Percentiles rank a stretch among this genome's conserved stretches.
Evolutionary conservation across 1,140 invertebrate species (phyloP).

Genomic region (Helicorthomorpha holstii): DNA sequence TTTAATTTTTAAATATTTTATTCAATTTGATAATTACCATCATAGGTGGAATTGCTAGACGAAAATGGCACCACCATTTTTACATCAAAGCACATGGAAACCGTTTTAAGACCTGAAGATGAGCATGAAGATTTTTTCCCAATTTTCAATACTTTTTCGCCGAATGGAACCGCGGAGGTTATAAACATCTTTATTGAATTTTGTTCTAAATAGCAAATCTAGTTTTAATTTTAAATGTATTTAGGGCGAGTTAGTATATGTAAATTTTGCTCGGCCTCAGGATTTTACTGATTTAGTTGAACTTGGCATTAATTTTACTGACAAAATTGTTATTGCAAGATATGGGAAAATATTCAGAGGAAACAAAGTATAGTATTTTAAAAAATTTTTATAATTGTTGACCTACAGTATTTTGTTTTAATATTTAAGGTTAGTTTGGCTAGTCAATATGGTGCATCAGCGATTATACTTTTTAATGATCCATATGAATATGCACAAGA

Average conservation of each 20-base stretch:
- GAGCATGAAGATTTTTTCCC: background rate
- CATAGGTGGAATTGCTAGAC: background rate
- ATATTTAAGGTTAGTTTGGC: constrained; percentile 6
- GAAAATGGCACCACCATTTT: background rate
- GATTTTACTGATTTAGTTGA: constrained; percentile 11
- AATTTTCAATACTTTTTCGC: constrained; percentile 12
- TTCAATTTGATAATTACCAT: no score
- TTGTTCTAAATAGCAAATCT: background rate
- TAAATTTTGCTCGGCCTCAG: constrained; percentile 5
- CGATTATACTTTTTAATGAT: constrained; percentile 8
- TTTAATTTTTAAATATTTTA: background rate
- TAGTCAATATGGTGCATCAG: constrained; percentile 5
- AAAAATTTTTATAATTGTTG: no score
- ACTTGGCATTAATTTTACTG: background rate
- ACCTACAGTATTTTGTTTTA: background rate
- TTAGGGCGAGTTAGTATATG: background rate
- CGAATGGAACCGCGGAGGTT: constrained; percentile 11
- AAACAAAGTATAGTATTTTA: constrained; percentile 3
- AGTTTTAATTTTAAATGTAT: constrained; percentile 1
- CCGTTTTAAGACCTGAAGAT: background rate
- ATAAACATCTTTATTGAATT: background rate
- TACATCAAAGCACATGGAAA: constrained; percentile 1
- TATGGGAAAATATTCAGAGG: constrained; percentile 7
- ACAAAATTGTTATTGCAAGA: constrained; percentile 8
- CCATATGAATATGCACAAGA: constrained; percentile 1